Conservation (phyloP, 2,888 invertebrate genomes). For the Drosophila koepferae region DNA sequence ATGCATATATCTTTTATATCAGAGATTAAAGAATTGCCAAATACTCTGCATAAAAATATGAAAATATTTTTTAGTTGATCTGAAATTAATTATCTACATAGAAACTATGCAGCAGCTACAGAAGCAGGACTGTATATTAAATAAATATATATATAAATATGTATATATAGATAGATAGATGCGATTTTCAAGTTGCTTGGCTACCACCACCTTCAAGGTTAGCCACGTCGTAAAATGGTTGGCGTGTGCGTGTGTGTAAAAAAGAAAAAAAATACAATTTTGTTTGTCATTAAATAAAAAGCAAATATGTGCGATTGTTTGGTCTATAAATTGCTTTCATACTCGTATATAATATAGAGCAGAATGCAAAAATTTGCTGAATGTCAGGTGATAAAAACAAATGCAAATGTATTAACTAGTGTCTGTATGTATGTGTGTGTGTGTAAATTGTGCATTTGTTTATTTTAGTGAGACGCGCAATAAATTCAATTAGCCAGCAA, state of each 20-base stretch:
- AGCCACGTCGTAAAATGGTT: conserved; percentile 53
- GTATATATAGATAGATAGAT: not conserved
- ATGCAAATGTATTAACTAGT: conserved; percentile 31
- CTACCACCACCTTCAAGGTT: conserved; percentile 62
- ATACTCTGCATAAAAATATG: not conserved
- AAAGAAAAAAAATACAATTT: conserved; percentile 33
- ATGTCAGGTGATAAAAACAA: conserved; percentile 43
- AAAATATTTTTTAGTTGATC: conserved; percentile 1
- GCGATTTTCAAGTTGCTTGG: conserved; percentile 7
- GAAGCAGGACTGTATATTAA: not conserved
- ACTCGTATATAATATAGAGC: conserved; percentile 19
- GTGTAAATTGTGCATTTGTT: conserved; percentile 46
- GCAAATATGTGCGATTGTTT: conserved; percentile 39
- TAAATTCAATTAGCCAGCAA: conserved; percentile 35
- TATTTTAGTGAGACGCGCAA: conserved; percentile 38
- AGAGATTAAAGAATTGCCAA: not conserved
- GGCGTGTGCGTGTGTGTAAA: conserved; percentile 18
- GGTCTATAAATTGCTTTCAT: conserved; percentile 26
- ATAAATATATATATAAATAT: not conserved
- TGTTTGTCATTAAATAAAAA: conserved; percentile 63
- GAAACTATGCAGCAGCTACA: not conserved
- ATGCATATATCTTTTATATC: not conserved
- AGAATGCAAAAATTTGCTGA: conserved; percentile 15
- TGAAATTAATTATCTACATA: not conserved
- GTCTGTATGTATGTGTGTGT: conserved; percentile 5